Evolutionary conservation across 1,140 invertebrate genomes (phyloP).

Genomic region (Drosophila obscura): DNA sequence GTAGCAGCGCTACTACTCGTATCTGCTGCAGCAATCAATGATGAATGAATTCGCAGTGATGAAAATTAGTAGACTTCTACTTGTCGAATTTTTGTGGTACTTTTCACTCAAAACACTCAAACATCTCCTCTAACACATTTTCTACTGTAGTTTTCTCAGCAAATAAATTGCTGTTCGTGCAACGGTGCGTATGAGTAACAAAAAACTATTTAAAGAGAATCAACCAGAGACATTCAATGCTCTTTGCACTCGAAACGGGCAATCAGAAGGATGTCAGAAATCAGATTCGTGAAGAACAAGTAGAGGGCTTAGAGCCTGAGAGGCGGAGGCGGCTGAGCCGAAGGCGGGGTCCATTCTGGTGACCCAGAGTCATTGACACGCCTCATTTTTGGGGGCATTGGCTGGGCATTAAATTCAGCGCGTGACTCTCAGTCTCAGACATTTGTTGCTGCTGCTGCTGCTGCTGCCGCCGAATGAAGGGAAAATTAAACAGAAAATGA

Average conservation of each 20-base stretch:
- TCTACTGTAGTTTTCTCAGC: neutral
- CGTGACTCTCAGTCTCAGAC: slow-evolving; percentile 37
- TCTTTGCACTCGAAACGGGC: slow-evolving; percentile 13
- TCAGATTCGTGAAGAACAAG: slow-evolving; percentile 11
- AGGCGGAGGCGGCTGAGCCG: too few species aligned
- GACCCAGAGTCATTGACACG: slow-evolving; percentile 62
- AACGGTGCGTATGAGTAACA: slow-evolving; percentile 49
- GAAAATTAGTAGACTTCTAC: too few species aligned
- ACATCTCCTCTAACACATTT: neutral
- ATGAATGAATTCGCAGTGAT: too few species aligned
- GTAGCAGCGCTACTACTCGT: neutral
- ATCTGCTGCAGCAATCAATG: neutral
- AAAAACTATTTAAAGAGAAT: slow-evolving; percentile 14
- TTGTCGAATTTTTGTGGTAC: too few species aligned
- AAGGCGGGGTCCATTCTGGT: slow-evolving; percentile 18
- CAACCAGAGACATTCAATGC: slow-evolving; percentile 7
- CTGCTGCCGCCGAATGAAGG: neutral
- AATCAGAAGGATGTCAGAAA: slow-evolving; percentile 32
- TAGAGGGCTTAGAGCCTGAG: too few species aligned
- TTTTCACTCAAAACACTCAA: too few species aligned
- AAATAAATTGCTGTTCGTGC: slow-evolving; percentile 23
- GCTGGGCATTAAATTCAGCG: slow-evolving; percentile 44
- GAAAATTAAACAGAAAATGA: slow-evolving; percentile 22
- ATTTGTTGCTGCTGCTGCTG: slow-evolving; percentile 22
- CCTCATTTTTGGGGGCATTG: slow-evolving; percentile 63